A percentile compares a stretch with the other conserved stretches of the same genome.
phyloP scores from a whole-genome alignment of 1,140 invertebrate genomes.

The Ceratina calcarata region DNA sequence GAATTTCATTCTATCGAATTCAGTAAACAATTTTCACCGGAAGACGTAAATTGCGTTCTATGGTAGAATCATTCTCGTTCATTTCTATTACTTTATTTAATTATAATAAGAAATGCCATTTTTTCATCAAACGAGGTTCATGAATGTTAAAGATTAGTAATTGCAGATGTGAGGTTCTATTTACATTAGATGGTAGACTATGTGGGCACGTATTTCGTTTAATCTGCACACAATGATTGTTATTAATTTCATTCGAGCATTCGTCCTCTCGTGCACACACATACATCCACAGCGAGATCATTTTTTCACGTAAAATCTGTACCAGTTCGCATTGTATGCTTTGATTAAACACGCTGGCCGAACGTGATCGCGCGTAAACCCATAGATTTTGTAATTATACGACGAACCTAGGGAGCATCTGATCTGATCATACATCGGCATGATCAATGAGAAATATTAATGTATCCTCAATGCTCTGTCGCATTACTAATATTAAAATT shows the following conservation, averaged over 20 bases:
- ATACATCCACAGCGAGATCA: neutral
- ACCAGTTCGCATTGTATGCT: neutral
- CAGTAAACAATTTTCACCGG: neutral
- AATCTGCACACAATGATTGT: neutral
- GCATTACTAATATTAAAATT: conserved; percentile 21
- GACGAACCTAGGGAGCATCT: conserved; percentile 8
- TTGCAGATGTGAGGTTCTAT: too few relatives aligned
- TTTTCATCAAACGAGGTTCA: neutral
- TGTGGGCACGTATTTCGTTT: neutral
- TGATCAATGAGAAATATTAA: conserved; percentile 22
- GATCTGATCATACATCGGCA: neutral
- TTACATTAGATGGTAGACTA: neutral
- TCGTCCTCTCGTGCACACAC: too few relatives aligned
- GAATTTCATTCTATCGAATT: neutral
- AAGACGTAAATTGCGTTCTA: neutral
- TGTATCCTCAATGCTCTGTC: conserved; percentile 1
- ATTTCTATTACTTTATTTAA: too few relatives aligned
- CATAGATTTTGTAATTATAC: conserved; percentile 20
- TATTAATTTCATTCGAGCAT: conserved; percentile 2
- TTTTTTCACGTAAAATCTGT: conserved; percentile 3
- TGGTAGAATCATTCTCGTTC: neutral
- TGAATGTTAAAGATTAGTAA: neutral
- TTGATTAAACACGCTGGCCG: conserved; percentile 2
- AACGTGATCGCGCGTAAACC: neutral
- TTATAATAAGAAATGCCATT: neutral